Percentiles rank a stretch among this genome's conserved stretches.
phyloP scores from a whole-genome alignment of 2,113 vertebrate species.

The Ahaetulla prasina region DNA sequence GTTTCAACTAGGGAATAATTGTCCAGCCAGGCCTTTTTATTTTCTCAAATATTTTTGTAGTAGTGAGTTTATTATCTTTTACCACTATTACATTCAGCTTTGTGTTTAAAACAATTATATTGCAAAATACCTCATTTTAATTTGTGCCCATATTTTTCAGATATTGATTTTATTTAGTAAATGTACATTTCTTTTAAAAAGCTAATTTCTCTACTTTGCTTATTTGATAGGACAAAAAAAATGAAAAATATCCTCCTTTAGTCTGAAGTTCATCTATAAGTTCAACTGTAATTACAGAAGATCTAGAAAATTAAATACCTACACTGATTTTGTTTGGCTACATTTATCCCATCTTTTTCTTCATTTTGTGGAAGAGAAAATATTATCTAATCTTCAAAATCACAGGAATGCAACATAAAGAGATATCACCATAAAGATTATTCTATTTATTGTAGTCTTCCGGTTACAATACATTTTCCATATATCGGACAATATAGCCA shows the following conservation, averaged over 20 bases:
- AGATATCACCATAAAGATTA: not conserved
- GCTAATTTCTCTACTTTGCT: not conserved
- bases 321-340: not conserved
- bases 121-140: constrained; percentile 29
- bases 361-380: constrained; percentile 16
- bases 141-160: constrained; percentile 24
- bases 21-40: not conserved
- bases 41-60: constrained; percentile 9
- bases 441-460: not conserved
- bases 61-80: not conserved
- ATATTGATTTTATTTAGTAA: constrained; percentile 35
- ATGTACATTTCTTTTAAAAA: constrained; percentile 19
- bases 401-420: not conserved
- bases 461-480: not conserved
- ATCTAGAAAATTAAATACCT: constrained; percentile 26
- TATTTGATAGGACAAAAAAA: constrained; percentile 19
- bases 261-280: constrained; percentile 34
- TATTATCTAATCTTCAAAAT: not conserved
- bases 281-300: constrained; percentile 32
- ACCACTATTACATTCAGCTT: not conserved
- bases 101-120: constrained; percentile 12
- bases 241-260: not conserved
- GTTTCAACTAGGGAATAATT: not conserved
- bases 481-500: not conserved
- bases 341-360: not conserved